Percentiles rank a stretch among this genome's conserved stretches.
phyloP scores from a whole-genome alignment of 2,113 vertebrate genomes.

The Enhydra lutris region DNA sequence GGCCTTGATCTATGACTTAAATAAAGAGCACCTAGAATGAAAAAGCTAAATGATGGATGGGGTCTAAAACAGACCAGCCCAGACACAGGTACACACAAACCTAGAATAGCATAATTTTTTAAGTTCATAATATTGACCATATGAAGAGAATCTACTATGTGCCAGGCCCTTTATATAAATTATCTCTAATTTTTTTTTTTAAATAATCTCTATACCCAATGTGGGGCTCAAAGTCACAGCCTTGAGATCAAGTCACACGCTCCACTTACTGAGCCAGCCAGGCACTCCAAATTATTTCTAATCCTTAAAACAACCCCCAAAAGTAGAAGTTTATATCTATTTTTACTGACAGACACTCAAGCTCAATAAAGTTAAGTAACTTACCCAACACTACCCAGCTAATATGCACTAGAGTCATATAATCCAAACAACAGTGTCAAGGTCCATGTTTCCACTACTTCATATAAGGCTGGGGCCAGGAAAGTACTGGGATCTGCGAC shows the following conservation, averaged over 20 bases:
- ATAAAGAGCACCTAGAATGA: not conserved
- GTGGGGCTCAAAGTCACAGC: not conserved
- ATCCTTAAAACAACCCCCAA: not conserved
- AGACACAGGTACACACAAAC: not conserved
- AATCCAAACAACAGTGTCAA: not conserved
- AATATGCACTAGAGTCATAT: not conserved
- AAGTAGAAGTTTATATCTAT: not conserved
- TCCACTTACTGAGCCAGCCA: not conserved
- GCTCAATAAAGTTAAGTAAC: not conserved
- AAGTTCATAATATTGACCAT: not conserved
- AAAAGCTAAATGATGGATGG: not conserved
- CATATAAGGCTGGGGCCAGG: not conserved
- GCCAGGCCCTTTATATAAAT: not conserved
- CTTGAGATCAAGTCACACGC: not conserved
- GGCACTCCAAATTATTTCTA: slow-evolving; percentile 20
- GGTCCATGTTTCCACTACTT: not conserved
- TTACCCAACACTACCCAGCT: not conserved
- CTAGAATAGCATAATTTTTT: not conserved
- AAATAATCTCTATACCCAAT: not conserved
- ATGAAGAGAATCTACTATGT: not conserved
- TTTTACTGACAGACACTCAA: not conserved
- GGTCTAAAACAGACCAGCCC: not conserved
- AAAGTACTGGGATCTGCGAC: not conserved
- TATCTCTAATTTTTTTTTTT: not conserved
- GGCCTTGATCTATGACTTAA: not conserved